Conservation (phyloP, 2,113 vertebrate genomes). For the Rhinoptilus africanus region DNA sequence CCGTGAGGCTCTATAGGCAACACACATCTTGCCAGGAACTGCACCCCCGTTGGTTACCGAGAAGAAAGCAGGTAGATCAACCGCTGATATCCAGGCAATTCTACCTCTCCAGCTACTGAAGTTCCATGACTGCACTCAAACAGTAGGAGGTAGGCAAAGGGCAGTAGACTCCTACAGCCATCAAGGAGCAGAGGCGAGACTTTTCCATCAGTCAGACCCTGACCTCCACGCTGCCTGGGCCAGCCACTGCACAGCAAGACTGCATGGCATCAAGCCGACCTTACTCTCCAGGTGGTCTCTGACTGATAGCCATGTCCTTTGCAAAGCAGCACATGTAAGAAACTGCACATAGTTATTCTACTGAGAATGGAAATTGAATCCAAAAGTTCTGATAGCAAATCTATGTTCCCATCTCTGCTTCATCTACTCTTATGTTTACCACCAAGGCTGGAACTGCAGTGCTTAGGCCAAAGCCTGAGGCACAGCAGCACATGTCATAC, state of each 20-base stretch:
- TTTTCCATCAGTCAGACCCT: neutral
- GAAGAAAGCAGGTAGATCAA: neutral
- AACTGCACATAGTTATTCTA: neutral
- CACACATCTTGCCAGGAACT: neutral
- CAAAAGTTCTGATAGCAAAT: slow-evolving; percentile 12
- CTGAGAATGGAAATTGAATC: slow-evolving; percentile 18
- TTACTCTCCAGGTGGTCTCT: neutral
- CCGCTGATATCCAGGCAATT: neutral
- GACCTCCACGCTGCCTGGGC: neutral
- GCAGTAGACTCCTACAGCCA: neutral
- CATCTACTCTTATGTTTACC: neutral
- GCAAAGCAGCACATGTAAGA: neutral
- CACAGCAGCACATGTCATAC: neutral
- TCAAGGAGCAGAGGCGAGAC: neutral
- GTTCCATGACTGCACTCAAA: accelerated
- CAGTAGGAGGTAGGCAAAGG: neutral
- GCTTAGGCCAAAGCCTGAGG: slow-evolving; percentile 4
- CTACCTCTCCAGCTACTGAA: neutral
- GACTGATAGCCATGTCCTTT: neutral
- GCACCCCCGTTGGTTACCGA: neutral
- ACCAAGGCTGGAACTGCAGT: neutral
- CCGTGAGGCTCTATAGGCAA: neutral
- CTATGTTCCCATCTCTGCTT: neutral
- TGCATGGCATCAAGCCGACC: accelerated
- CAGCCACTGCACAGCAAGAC: neutral